Base-by-base conservation (phyloP, 1,140 invertebrate species). In the Achroia grisella region DNA sequence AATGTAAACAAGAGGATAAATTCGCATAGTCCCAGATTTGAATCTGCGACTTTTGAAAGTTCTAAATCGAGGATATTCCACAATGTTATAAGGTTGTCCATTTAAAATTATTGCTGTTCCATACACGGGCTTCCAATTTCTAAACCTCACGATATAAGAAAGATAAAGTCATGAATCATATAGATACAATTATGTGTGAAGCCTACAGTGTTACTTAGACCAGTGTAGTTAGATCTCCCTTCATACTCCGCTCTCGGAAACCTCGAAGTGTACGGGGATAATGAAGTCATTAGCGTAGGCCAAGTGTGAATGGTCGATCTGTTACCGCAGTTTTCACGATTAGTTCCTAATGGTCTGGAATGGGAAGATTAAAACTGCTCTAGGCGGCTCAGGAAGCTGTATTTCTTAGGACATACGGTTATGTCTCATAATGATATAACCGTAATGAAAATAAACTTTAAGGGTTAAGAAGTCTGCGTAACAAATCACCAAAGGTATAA, bases 381-480 rank as follows among this genome's bases (percentile, higher is more conserved):
- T 8, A 41, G 30, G 39, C 39, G 35, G 6, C 17, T 37, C 10
- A 6, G 6, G 14, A 17, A 37, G 14, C 15, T 17, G 35, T 37
- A 37, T 37, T 37, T 37, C 35, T 37, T 10, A 23, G 17, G 17
- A 23, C 17, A 23, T 23, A 6, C 6, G 17, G 17, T 3, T 23
- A 23, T 23, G 17, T 23, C 17, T 3, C 17, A 23, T 23, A 23
- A 23, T 23, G 17, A 23, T 60, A 52, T 48, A 49, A 53, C 46
- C 10, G n/a, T n/a, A n/a, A n/a, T n/a, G n/a, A n/a, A n/a, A n/a
- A n/a, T n/a, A n/a, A n/a, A n/a, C n/a, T n/a, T n/a, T n/a, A n/a
- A n/a, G n/a, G n/a, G n/a, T n/a, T n/a, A n/a, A n/a, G n/a, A n/a
- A n/a, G n/a, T n/a, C n/a, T n/a, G n/a, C n/a, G n/a, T n/a, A n/a